Evolutionary conservation across 2,113 vertebrate genomes (phyloP).

Genomic region (Illadopsis cleaveri): DNA sequence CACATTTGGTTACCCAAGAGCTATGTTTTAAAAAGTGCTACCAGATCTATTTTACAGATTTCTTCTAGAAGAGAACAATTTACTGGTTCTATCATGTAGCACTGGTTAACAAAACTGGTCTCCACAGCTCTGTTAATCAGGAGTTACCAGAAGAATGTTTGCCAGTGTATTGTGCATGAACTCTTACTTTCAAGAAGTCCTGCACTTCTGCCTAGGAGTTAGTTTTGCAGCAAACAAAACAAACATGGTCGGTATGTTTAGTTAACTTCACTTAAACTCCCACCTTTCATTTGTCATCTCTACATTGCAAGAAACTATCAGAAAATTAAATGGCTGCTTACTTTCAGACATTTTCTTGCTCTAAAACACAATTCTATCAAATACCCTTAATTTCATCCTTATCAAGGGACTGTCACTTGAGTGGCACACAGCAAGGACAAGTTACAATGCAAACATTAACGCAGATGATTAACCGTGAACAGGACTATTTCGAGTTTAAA

Average conservation of each 20-base stretch:
- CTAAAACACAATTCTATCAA: not conserved
- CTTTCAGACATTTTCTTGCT: not conserved
- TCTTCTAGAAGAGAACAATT: not conserved
- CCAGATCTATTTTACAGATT: not conserved
- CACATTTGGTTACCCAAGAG: not conserved
- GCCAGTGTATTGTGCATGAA: not conserved
- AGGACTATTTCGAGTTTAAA: slow-evolving; percentile 22
- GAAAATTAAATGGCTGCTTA: not conserved
- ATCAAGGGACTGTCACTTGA: not conserved
- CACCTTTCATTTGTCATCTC: not conserved
- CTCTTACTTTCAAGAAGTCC: not conserved
- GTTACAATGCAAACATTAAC: slow-evolving; percentile 29
- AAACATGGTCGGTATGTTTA: not conserved
- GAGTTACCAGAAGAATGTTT: not conserved
- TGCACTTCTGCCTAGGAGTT: not conserved
- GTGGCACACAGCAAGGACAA: slow-evolving; percentile 3
- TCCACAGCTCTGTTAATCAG: not conserved
- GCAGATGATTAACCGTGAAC: slow-evolving; percentile 38
- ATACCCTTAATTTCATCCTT: not conserved
- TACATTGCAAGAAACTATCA: not conserved
- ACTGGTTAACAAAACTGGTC: not conserved
- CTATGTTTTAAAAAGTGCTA: not conserved
- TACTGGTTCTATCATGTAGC: not conserved
- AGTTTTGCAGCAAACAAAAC: not conserved
- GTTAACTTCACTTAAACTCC: not conserved